phyloP scores from a whole-genome alignment of 2,113 vertebrate genomes.

The Delphinus delphis region DNA sequence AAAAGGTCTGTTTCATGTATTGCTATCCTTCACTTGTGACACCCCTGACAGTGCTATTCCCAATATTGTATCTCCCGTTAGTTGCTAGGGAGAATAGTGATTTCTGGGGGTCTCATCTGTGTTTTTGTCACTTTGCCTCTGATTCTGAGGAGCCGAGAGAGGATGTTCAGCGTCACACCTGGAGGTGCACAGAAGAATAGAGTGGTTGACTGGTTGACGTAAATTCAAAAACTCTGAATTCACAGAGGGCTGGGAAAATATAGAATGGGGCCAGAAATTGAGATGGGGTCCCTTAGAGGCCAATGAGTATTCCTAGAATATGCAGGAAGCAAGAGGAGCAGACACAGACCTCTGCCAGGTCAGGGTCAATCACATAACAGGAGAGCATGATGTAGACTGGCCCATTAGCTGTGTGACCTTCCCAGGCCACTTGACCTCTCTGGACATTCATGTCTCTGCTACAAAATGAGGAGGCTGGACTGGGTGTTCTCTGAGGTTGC shows the following conservation, averaged over 20 bases:
- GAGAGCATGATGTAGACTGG: not conserved
- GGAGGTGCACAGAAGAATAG: not conserved
- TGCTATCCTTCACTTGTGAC: conserved; percentile 53
- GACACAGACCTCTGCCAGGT: not conserved
- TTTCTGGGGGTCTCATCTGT: not conserved
- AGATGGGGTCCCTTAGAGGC: not conserved
- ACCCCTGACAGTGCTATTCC: not conserved
- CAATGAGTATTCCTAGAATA: not conserved
- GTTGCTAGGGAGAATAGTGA: not conserved
- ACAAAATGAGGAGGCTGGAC: not conserved
- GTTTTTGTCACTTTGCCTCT: not conserved
- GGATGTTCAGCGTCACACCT: not conserved
- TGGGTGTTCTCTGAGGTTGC: not conserved
- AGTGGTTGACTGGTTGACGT: not conserved
- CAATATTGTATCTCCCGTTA: not conserved
- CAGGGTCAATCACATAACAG: not conserved
- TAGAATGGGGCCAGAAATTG: not conserved
- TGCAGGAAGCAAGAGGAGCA: not conserved
- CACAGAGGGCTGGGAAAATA: not conserved
- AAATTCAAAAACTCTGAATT: not conserved
- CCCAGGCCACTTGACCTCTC: not conserved
- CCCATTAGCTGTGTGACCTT: not conserved
- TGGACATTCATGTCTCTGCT: not conserved
- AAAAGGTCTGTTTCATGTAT: conserved; percentile 66
- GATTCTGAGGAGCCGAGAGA: not conserved